Conservation (phyloP, 2,888 invertebrate genomes). For the Ophioninae sp. region DNA sequence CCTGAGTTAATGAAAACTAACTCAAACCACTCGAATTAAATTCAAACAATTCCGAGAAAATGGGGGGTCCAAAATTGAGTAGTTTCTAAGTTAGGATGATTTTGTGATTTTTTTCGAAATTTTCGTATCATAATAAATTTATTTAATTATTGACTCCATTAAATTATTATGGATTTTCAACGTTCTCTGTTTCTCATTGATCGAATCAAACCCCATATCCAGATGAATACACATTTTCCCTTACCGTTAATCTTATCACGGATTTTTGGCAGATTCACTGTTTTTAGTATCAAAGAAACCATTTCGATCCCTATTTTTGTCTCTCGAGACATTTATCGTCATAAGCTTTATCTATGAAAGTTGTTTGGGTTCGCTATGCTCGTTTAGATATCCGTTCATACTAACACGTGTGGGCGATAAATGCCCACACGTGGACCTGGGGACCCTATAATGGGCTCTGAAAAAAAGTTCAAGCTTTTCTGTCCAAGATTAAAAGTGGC, state of each 20-base stretch:
- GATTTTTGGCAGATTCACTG: not conserved
- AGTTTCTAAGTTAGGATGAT: no score
- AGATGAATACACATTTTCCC: slow-evolving; percentile 35
- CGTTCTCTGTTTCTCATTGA: slow-evolving; percentile 33
- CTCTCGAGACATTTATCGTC: slow-evolving; percentile 52
- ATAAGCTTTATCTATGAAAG: slow-evolving; percentile 56
- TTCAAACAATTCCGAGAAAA: no score
- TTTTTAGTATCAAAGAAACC: slow-evolving; percentile 11
- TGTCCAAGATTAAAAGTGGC: no score
- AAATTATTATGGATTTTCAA: slow-evolving; percentile 25
- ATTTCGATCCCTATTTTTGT: slow-evolving; percentile 41
- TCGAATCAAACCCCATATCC: slow-evolving; percentile 40
- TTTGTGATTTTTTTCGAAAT: not conserved
- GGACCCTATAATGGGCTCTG: no score
- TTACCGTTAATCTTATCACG: slow-evolving; percentile 9
- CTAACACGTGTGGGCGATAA: slow-evolving; percentile 23
- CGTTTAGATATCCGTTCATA: slow-evolving; percentile 18
- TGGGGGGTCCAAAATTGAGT: no score
- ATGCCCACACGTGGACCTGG: not conserved
- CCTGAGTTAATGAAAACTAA: no score
- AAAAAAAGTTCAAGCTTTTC: no score
- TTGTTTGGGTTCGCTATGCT: not conserved
- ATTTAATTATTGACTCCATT: not conserved
- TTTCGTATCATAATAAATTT: not conserved
- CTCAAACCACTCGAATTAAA: no score